Base-by-base conservation (phyloP, 2,797 vertebrate genomes). In the Xiphophorus birchmanni region DNA sequence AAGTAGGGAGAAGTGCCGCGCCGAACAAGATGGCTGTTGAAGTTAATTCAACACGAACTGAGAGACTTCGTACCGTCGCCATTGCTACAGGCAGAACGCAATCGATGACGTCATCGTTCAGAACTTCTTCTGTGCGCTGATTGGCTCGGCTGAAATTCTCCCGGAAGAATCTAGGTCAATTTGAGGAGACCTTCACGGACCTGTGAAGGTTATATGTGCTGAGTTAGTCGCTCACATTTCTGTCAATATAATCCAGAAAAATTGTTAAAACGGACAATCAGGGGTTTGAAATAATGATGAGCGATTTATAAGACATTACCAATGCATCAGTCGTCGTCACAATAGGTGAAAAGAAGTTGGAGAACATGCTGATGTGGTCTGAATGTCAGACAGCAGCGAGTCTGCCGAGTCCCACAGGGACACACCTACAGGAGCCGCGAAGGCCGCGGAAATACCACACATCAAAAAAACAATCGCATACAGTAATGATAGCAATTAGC, bases 331-430 rank as follows among this genome's bases (percentile, higher is more conserved):
- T 83, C 67, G 21, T 56, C 1, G 75, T 80, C 77, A 82, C 85
- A 84, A 88, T 4, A 80, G 87, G 84, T 90, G 79, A 82, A 80
- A 93, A 89, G 91, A 91, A 93, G 88, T 92, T 90, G 88, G 78
- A 82, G 77, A 87, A 87, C 94, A 92, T 93, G 92, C 90, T 84
- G 84, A 89, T 78, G 80, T 3, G 74, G 93, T 95, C 94, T 95
- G 94, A 95, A 95, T 95, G 94, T 95, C 94, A 95, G 95, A 95
- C 94, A 93, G 88, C 74, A 90, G 86, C 73, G n/a, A 88, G 85
- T 88, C 93, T 82, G 88, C 75, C 0, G 92, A 88, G 87, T 95
- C 94, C 94, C 95, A 95, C 90, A 12, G 92, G 89, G 91, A 95
- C 93, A 87, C 90, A 73, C 79, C 23, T 48, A 86, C 87, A 90